These are phyloP conservation scores for Festucalex cinctus DNA, from an alignment of 2,113 vertebrate species.

Conservation along the genomic window DNA sequence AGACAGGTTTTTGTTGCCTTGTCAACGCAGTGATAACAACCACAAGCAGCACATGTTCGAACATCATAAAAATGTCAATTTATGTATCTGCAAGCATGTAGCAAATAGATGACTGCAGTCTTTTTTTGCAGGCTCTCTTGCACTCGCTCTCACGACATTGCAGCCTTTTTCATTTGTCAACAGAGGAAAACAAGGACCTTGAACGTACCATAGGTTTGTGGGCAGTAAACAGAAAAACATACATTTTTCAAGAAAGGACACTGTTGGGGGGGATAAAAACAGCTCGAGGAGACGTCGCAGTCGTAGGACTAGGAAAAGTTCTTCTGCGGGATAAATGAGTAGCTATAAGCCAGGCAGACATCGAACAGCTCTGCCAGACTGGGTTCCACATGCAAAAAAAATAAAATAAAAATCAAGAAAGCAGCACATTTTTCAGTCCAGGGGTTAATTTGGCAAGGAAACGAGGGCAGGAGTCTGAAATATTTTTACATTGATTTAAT, in stretches of 20 bases:
- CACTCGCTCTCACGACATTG: constrained; percentile 5
- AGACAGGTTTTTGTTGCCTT: constrained; percentile 12
- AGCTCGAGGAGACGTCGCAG: constrained; percentile 4
- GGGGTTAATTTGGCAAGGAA: constrained; percentile 28
- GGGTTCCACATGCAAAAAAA: constrained; percentile 22
- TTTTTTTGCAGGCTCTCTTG: constrained; percentile 23
- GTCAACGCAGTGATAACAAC: constrained; percentile 27
- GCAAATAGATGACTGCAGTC: constrained; percentile 52
- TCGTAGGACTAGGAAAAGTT: constrained; percentile 1
- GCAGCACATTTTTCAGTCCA: constrained; percentile 60
- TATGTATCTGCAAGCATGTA: constrained; percentile 15
- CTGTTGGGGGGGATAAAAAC: constrained; percentile 23
- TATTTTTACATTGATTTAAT: constrained; percentile 62
- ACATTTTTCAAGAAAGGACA: constrained; percentile 24
- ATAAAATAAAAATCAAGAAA: constrained; percentile 15
- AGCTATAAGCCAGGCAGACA: constrained; percentile 25
- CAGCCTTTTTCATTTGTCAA: constrained; percentile 30
- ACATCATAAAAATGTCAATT: constrained; percentile 8
- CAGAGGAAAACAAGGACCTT: constrained; percentile 2
- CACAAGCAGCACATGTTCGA: constrained; percentile 6
- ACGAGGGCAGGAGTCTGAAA: constrained; percentile 31
- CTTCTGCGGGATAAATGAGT: constrained; percentile 15
- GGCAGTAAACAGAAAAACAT: constrained; percentile 14
- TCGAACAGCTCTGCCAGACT: constrained; percentile 16
- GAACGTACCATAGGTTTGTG: constrained; percentile 25